Evolutionary conservation across 2,888 invertebrate genomes (phyloP), one percentile per base, ranked within the genome.

Genomic region (Pyrrhopygopsis socrates): DNA sequence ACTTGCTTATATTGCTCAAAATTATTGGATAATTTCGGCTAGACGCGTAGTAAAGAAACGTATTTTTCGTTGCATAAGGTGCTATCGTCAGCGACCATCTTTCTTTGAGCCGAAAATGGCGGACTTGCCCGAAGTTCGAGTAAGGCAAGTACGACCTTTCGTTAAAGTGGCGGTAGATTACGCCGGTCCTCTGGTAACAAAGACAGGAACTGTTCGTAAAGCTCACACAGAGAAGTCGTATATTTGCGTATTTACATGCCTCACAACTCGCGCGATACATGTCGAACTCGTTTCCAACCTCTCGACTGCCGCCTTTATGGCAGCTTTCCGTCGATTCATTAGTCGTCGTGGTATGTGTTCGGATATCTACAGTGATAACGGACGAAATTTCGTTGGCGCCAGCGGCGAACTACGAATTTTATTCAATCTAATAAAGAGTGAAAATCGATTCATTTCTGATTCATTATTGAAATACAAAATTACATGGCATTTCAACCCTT

Each of bases 351-450:
- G 45, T 71, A 45, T 45, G 34, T 11, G 27, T 71, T 9, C 45
- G 29, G 34, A 45, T 45, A 45, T 45, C 18, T 45, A 45, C 45
- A 45, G 45, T 18, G 45, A 45, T 34, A 50, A 45, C 29, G 71
- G 50, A 11, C 45, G 45, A 29, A 71, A 70, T 24, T 70, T 41
- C 29, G 71, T 54, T n/a, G 71, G 71, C 5, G 71, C 71, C n/a
- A 50, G 71, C 50, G 50, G 18, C 29, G 45, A 71, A 30, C 22
- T 71, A 20, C 45, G 45, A 13, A 13, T 45, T 3, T 45, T 45
- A 18, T 45, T 45, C 15, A 45, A 45, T 18, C 15, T 45, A 45
- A 45, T 18, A 11, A 45, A 45, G 18, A 45, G 15, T 18, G 45
- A 45, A 45, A 18, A 54, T n/a, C n/a, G 54, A 54, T 54, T 54